These are phyloP conservation scores for Ctenochaetus hawaiiensis DNA, from an alignment of 2,797 vertebrate species.

Conservation along the genomic window DNA sequence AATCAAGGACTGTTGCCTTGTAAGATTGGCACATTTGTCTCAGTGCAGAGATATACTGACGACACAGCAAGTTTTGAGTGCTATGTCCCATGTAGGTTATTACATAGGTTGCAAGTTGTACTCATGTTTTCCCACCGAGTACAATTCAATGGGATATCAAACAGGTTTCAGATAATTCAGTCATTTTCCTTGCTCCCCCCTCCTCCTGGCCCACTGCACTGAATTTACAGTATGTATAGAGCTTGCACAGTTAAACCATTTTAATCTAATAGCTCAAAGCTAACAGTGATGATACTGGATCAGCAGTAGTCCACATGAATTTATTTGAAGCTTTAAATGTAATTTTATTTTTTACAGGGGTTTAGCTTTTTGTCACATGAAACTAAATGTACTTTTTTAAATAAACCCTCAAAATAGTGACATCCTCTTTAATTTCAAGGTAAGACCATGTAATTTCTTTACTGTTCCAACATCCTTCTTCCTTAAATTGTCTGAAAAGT, in stretches of 20 bases:
- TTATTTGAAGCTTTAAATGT: constrained; percentile 51
- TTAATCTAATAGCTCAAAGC: constrained; percentile 63
- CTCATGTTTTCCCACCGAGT: too few relatives aligned
- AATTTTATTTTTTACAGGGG: constrained; percentile 30
- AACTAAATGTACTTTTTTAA: constrained; percentile 25
- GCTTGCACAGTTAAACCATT: constrained; percentile 57
- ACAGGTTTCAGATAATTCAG: neutral
- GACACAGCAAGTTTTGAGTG: neutral
- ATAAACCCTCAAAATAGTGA: constrained; percentile 11
- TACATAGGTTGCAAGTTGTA: too few relatives aligned
- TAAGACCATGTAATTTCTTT: neutral
- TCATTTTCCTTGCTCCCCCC: neutral
- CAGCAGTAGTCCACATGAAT: constrained; percentile 44
- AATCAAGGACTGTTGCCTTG: constrained; percentile 7
- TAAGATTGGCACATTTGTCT: constrained; percentile 33
- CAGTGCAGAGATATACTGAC: constrained; percentile 5
- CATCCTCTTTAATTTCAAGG: constrained; percentile 3
- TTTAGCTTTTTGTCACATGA: constrained; percentile 11
- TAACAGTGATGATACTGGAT: constrained; percentile 59
- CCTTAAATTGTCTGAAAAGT: neutral
- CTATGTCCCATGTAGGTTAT: neutral
- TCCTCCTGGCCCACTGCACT: constrained; percentile 19
- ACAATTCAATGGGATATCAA: neutral
- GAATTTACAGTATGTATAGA: constrained; percentile 49
- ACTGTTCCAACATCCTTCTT: neutral